Base-by-base conservation (phyloP, 2,888 invertebrate genomes). In the Agrilus biguttatus region DNA sequence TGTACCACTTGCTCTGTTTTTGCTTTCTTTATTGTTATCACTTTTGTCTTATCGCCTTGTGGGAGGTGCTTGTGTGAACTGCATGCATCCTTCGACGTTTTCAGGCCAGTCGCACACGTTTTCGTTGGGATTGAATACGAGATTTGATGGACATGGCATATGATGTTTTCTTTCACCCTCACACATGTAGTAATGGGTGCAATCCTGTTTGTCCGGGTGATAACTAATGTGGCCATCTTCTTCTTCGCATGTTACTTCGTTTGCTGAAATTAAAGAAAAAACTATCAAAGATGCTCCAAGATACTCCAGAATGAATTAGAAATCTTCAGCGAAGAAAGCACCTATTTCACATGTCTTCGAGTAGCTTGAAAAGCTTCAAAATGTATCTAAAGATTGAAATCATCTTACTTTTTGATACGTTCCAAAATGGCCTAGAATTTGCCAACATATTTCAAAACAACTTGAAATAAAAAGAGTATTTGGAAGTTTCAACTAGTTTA, bases 81-180 rank as follows among this genome's bases (percentile, higher is more conserved):
- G 74, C 57, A 74, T 72, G 57, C 92, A 92, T 14, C 88, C 85
- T 62, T 88, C 89, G 1, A 92, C 92, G 58, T 91, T 92, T 59
- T 91, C 91, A 1, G 91, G 90, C 92, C 92, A 92, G 68, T 93
- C 93, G 62, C 92, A 93, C 8, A 93, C 92, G 59, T 89, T 91
- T 60, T 92, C 88, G 56, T 88, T 86, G 35, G 80, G 80, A 64
- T 93, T 92, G 69, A 92, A 93, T 12, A 92, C 92, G 47, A 93
- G 74, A 67, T 92, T 89, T 40, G 80, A 78, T 7, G 92, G 92
- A 61, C 91, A 93, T 37, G 92, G 91, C 92, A 92, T 92, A 69
- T 92, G 92, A 61, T 92, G 92, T 62, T 90, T 90, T 42, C 91
- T 75, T 62, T 91, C 91, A 32, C 92, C 92, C 68, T 92, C 91